Percentiles rank a stretch among this genome's conserved stretches.
Evolutionary conservation across 2,113 vertebrate species (phyloP).

Genomic region (Indicator maculatus): DNA sequence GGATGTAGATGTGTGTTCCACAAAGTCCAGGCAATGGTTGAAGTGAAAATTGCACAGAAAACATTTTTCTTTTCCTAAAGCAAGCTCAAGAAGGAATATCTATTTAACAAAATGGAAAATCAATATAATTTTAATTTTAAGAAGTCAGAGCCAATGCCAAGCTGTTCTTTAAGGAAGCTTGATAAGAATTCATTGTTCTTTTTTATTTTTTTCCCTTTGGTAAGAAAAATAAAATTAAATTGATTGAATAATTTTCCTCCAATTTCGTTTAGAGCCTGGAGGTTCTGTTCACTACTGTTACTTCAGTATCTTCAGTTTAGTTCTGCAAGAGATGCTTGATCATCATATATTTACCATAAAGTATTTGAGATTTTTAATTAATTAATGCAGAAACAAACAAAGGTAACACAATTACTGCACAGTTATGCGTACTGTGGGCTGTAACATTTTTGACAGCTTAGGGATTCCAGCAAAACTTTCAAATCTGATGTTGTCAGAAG

Average conservation of each 20-base stretch:
- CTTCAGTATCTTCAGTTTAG: neutral
- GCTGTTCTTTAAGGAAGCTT: slow-evolving; percentile 70
- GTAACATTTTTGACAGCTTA: neutral
- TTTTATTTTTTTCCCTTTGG: slow-evolving; percentile 13
- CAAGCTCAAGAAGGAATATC: slow-evolving; percentile 49
- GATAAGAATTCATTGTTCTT: slow-evolving; percentile 67
- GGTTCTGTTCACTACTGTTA: slow-evolving; percentile 29
- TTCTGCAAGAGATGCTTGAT: neutral
- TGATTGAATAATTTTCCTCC: slow-evolving; percentile 58
- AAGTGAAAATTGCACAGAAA: slow-evolving; percentile 63
- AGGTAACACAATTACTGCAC: neutral
- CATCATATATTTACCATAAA: neutral
- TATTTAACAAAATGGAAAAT: slow-evolving; percentile 77
- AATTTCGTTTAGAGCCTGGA: slow-evolving; percentile 34
- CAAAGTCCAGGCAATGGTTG: slow-evolving; percentile 3
- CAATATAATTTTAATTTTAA: slow-evolving; percentile 80
- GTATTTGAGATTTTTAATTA: neutral
- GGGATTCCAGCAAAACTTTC: neutral
- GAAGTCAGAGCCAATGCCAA: slow-evolving; percentile 74
- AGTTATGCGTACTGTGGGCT: neutral
- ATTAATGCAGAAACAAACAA: neutral
- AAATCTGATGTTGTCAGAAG: neutral
- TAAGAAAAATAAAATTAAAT: slow-evolving; percentile 72
- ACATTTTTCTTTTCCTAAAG: slow-evolving; percentile 57
- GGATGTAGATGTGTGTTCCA: slow-evolving; percentile 26